phyloP scores from a whole-genome alignment of 2,113 vertebrate genomes.

The Aplodontia rufa region DNA sequence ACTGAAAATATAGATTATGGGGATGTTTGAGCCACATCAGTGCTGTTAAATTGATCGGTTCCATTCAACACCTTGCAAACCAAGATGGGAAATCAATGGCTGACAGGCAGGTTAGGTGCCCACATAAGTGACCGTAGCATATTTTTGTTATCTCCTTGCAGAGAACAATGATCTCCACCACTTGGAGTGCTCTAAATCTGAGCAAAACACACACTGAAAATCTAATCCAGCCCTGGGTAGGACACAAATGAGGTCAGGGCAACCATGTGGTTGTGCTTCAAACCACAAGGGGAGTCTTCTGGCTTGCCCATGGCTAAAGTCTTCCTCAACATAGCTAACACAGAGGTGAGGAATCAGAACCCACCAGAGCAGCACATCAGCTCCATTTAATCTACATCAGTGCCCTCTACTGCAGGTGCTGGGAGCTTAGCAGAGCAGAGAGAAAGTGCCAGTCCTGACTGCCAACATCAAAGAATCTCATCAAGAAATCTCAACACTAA shows the following conservation, averaged over 20 bases:
- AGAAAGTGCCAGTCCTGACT: slow-evolving; percentile 61
- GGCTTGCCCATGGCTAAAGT: not conserved
- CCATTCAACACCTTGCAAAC: slow-evolving; percentile 69
- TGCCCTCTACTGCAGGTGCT: not conserved
- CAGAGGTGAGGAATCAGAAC: not conserved
- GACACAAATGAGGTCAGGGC: not conserved
- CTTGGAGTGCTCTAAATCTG: slow-evolving; percentile 60
- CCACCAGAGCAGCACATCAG: too few relatives aligned
- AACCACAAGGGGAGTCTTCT: accelerated
- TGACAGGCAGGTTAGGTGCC: slow-evolving; percentile 64
- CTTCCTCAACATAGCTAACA: too few relatives aligned
- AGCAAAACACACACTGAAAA: slow-evolving; percentile 38
- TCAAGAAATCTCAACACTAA: slow-evolving; percentile 62
- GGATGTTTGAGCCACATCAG: slow-evolving; percentile 62
- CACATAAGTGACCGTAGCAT: slow-evolving; percentile 74
- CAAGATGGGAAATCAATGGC: slow-evolving; percentile 77
- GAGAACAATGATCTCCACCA: slow-evolving; percentile 65
- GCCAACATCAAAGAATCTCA: slow-evolving; percentile 68
- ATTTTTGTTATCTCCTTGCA: slow-evolving; percentile 73
- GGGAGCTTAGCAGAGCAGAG: not conserved
- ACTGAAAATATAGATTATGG: slow-evolving; percentile 76
- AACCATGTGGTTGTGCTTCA: accelerated
- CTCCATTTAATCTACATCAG: accelerated
- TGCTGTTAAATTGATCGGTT: slow-evolving; percentile 74
- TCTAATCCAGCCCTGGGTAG: slow-evolving; percentile 33